phyloP scores from a whole-genome alignment of 2,113 vertebrate genomes.

The Falcunculus frontatus region DNA sequence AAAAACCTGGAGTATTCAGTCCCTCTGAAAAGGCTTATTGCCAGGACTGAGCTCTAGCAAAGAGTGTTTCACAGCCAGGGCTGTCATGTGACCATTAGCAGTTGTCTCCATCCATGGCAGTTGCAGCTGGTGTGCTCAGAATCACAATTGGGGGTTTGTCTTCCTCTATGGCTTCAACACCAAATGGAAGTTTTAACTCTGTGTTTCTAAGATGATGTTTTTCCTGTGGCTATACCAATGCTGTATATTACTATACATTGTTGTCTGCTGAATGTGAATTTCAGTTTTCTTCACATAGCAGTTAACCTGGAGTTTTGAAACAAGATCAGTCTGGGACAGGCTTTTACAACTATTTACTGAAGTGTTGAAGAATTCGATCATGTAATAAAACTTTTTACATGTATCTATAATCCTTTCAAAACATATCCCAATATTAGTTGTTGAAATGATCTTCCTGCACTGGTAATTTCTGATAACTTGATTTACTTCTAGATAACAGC shows the following conservation, averaged over 20 bases:
- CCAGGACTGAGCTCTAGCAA: background rate
- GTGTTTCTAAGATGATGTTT: background rate
- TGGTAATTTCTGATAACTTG: background rate
- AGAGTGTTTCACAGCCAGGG: background rate
- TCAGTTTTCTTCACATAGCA: background rate
- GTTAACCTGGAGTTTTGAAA: background rate
- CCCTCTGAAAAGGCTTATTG: background rate
- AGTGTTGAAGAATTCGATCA: background rate
- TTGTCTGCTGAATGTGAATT: background rate
- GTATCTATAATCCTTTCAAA: background rate
- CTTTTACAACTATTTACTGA: background rate
- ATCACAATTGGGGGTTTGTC: background rate
- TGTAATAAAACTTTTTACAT: background rate
- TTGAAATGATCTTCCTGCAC: background rate
- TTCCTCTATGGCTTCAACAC: background rate
- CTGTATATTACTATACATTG: background rate
- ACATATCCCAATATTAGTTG: background rate
- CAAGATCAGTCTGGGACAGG: background rate
- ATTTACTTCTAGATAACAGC: background rate
- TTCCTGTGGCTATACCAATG: background rate
- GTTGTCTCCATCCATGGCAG: background rate
- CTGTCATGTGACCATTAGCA: background rate
- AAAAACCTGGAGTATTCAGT: background rate
- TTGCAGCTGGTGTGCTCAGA: constrained; percentile 1
- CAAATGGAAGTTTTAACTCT: background rate